Evolutionary conservation across 1,140 invertebrate species (phyloP), one percentile per base, ranked within the genome.

Genomic region (Lineus longissimus): DNA sequence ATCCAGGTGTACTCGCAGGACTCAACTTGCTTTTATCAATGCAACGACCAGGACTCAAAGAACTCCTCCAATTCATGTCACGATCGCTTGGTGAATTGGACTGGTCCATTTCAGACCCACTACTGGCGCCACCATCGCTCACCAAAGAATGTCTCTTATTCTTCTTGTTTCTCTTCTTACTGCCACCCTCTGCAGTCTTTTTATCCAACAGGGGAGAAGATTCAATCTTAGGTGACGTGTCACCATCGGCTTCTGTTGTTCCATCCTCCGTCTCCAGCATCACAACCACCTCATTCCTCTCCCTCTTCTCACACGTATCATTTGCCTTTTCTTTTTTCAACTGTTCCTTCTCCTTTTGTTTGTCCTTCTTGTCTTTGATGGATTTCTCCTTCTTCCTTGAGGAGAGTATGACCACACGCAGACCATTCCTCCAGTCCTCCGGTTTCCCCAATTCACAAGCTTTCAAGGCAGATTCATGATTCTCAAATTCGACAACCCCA

Each of bases 401-500:
- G 27, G 76, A 71, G n/a, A 79, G 63, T 7, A 73, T 71, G 15
- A 75, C 80, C 51, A 85, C 82, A 68, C 84, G 78, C 74, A 87
- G 75, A 66, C 86, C 83, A 65, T 81, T 75, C 89, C 76, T 69
- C 76, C 75, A 77, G 51, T 81, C 76, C 55, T 80, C 76, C 59
- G 72, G 77, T 59, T 78, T 73, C 31, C 83, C 73, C 15, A 74
- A 72, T 61, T 89, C 85, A n/a, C 90, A 83, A 0, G 93, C 92
- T 59, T 88, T 87, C 72, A 90, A 86, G 0, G 93, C 93, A 9
- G 89, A 87, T 56, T 92, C 91, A 0, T 92, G 91, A 62, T 91
- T 87, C 57, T 92, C 90, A 77, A 94, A 97, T 82, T 95, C 93
- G 45, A 95, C 87, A 68, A 95, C 84, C 9, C 93, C 93, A 82